Evolutionary conservation across 2,888 invertebrate species (phyloP).

Genomic region (Caenorhabditis angaria): DNA sequence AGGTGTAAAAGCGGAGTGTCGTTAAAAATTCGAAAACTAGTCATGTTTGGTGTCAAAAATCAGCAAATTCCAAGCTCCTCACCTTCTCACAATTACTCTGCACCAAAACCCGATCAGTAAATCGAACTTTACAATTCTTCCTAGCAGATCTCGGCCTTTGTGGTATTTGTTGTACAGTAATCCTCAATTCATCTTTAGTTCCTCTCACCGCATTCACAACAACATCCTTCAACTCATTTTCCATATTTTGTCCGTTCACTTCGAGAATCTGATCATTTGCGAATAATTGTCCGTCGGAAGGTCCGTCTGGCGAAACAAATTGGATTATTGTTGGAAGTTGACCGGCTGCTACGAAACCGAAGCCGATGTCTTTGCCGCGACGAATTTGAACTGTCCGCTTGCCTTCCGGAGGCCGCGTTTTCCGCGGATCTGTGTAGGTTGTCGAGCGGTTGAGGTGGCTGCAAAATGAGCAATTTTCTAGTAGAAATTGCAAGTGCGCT

Average conservation of each 20-base stretch:
- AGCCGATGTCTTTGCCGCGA: slow-evolving; percentile 82
- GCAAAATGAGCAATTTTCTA: slow-evolving; percentile 50
- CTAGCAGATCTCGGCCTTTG: slow-evolving; percentile 40
- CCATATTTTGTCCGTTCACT: slow-evolving; percentile 90
- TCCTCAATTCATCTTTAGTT: slow-evolving; percentile 41
- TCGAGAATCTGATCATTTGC: slow-evolving; percentile 90
- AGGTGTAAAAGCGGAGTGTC: too few relatives aligned
- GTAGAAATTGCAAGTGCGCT: too few relatives aligned
- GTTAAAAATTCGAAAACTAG: neutral
- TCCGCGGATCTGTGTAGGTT: slow-evolving; percentile 85
- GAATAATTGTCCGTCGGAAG: slow-evolving; percentile 87
- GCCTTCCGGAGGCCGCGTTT: slow-evolving; percentile 47
- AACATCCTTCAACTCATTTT: slow-evolving; percentile 78
- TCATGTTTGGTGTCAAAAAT: neutral
- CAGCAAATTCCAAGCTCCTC: neutral
- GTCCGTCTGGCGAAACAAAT: slow-evolving; percentile 80
- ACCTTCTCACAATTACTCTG: slow-evolving; percentile 43
- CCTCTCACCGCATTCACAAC: slow-evolving; percentile 56
- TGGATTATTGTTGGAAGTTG: slow-evolving; percentile 91
- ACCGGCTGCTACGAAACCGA: slow-evolving; percentile 94
- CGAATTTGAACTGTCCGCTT: slow-evolving; percentile 76
- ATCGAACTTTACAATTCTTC: slow-evolving; percentile 62
- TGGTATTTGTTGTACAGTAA: slow-evolving; percentile 59
- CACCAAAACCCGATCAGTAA: slow-evolving; percentile 62
- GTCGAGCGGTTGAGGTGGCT: slow-evolving; percentile 84